Evolutionary conservation across 2,888 invertebrate genomes (phyloP), one percentile per base, ranked within the genome.

Genomic region (Panopea generosa): DNA sequence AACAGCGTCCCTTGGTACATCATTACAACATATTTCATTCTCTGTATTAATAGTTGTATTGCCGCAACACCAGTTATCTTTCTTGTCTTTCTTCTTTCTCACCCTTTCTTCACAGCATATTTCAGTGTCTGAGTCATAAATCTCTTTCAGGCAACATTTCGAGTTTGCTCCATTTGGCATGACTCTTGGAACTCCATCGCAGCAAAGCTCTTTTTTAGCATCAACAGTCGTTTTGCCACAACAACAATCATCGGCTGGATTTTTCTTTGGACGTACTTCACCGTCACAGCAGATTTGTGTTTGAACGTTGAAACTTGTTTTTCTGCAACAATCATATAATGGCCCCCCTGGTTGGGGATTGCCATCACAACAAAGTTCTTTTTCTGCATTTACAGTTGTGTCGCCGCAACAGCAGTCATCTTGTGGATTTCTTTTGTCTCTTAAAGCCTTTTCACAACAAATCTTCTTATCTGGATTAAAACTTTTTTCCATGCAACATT

Each of bases 321-420:
- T 61, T 22, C 60, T 53, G 43, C 77, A 77, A 40, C 77, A 77
- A 24, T 63, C 72, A 33, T 33, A 77, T 20, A 55, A 52, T 4
- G 47, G 47, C 11, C 72, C 72, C 18, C 72, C 72, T 7, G 52
- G 29, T 27, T 73, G 77, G 9, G 72, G 72, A 16, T n/a, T 38
- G 24, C 77, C 77, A 60, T 59, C 69, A 63, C 77, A 77, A 27
- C 77, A 77, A 45, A 77, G 38, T 40, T 77, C 69, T 50, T 50
- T 60, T 18, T 73, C 50, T 16, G 69, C 67, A 45, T 73, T 65
- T n/a, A 73, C 49, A 26, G 77, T 68, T 33, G 72, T 77, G 16
- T 72, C 55, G 20, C 77, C 77, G 60, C 77, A 77, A 29, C 77
- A 77, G 18, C 72, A 72, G 24, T 77, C 72, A 50, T 77, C 77